These are phyloP conservation scores for Morpho deidamia DNA, from an alignment of 2,888 invertebrate species.

Conservation along the genomic window DNA sequence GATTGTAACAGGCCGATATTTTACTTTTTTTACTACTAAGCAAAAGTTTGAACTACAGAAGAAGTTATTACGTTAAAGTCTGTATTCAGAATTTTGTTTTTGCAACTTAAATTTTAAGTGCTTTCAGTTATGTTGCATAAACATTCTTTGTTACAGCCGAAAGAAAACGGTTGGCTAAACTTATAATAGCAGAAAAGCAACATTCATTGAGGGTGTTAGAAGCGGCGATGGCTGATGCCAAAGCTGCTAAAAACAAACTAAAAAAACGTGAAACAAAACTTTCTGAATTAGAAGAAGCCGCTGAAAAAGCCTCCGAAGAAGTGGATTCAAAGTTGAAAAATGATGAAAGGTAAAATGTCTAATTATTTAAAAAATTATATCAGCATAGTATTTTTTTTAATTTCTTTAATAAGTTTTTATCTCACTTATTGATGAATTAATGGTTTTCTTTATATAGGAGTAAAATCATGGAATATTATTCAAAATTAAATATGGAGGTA, in stretches of 20 bases:
- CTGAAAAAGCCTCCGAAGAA: constrained; percentile 52
- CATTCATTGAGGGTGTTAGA: constrained; percentile 64
- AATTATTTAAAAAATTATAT: too few relatives aligned
- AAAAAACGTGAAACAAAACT: constrained; percentile 48
- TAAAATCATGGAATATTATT: constrained; percentile 81
- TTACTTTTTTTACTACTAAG: too few relatives aligned
- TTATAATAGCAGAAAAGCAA: constrained; percentile 70
- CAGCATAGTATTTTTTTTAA: too few relatives aligned
- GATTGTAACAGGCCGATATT: too few relatives aligned
- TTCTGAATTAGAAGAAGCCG: constrained; percentile 41
- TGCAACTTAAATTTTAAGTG: too few relatives aligned
- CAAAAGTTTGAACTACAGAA: too few relatives aligned
- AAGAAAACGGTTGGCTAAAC: constrained; percentile 61
- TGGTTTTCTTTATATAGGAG: constrained; percentile 56
- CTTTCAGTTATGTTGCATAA: too few relatives aligned
- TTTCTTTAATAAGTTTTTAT: too few relatives aligned
- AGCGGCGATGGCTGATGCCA: constrained; percentile 68
- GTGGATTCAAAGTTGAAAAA: constrained; percentile 57
- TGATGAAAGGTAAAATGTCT: constrained; percentile 49
- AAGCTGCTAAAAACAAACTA: constrained; percentile 51
- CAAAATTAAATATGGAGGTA: constrained; percentile 79
- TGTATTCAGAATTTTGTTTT: too few relatives aligned
- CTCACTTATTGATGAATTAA: neutral
- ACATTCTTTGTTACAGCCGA: constrained; percentile 46
- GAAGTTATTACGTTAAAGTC: too few relatives aligned